These are phyloP conservation scores for Xanthostigma xanthostigma DNA, from an alignment of 2,888 invertebrate genomes.

Conservation along the genomic window DNA sequence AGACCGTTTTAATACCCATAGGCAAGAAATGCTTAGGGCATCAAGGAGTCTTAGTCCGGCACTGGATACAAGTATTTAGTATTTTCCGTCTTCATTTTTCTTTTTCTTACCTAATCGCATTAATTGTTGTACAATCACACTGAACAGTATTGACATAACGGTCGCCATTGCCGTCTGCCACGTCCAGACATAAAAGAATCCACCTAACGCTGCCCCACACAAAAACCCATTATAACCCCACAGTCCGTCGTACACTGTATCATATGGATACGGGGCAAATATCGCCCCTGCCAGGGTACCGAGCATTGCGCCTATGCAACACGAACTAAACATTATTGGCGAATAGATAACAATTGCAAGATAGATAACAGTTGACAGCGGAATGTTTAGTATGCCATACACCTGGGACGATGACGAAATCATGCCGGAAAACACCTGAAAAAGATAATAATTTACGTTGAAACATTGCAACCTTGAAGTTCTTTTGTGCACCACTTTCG, in stretches of 20 bases:
- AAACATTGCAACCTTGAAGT: too few species aligned
- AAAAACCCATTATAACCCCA: slow-evolving; percentile 31
- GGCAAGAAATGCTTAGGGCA: too few species aligned
- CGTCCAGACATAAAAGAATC: slow-evolving; percentile 25
- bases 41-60: too few species aligned
- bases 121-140: slow-evolving; percentile 23
- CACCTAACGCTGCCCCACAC: slow-evolving; percentile 26
- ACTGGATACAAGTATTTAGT: too few species aligned
- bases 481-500: too few species aligned
- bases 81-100: not conserved
- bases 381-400: slow-evolving; percentile 24
- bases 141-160: slow-evolving; percentile 23
- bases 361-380: slow-evolving; percentile 24
- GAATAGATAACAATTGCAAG: slow-evolving; percentile 28
- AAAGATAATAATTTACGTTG: not conserved
- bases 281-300: slow-evolving; percentile 26
- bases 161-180: slow-evolving; percentile 23
- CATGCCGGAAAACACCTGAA: slow-evolving; percentile 26
- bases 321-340: slow-evolving; percentile 25
- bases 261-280: slow-evolving; percentile 16
- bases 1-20: too few species aligned
- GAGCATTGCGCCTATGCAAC: slow-evolving; percentile 24
- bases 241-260: slow-evolving; percentile 24
- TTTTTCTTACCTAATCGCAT: not conserved
- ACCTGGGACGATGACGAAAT: slow-evolving; percentile 28